A percentile compares a stretch with the other conserved stretches of the same genome.
Evolutionary conservation across 2,113 vertebrate species (phyloP).

Genomic region (Hiodon tergisus): DNA sequence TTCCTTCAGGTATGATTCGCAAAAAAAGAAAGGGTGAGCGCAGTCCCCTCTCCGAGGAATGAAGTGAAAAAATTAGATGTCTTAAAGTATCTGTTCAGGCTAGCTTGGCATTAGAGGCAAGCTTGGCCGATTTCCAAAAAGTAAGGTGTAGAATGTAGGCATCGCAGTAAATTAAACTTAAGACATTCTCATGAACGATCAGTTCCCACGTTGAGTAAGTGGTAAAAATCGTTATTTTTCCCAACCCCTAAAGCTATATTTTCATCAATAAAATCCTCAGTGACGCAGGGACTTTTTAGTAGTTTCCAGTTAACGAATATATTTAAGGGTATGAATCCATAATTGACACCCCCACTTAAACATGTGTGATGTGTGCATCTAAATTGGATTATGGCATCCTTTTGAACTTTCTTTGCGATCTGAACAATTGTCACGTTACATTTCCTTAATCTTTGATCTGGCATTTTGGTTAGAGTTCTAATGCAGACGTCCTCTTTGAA

Average conservation of each 20-base stretch:
- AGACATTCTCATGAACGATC: slow-evolving; percentile 31
- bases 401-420: slow-evolving; percentile 51
- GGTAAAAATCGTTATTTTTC: slow-evolving; percentile 5
- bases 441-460: slow-evolving; percentile 63
- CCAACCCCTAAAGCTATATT: background rate
- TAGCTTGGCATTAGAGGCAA: slow-evolving; percentile 60
- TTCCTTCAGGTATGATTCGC: slow-evolving; percentile 57
- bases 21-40: slow-evolving; percentile 54
- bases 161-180: no score
- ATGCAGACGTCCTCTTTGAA: slow-evolving; percentile 22
- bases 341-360: background rate
- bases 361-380: slow-evolving; percentile 45
- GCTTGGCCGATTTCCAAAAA: slow-evolving; percentile 54
- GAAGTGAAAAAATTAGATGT: slow-evolving; percentile 61
- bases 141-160: slow-evolving; percentile 39
- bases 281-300: background rate
- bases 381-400: slow-evolving; percentile 52
- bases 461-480: slow-evolving; percentile 34
- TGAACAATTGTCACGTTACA: slow-evolving; percentile 46
- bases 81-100: slow-evolving; percentile 65
- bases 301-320: background rate
- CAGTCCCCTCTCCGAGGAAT: slow-evolving; percentile 54
- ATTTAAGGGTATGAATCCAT: background rate
- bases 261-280: background rate
- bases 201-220: slow-evolving; percentile 16